A percentile compares a stretch with the other conserved stretches of the same genome.
phyloP scores from a whole-genome alignment of 2,797 vertebrate species.

The Coranthus polyacanthus region DNA sequence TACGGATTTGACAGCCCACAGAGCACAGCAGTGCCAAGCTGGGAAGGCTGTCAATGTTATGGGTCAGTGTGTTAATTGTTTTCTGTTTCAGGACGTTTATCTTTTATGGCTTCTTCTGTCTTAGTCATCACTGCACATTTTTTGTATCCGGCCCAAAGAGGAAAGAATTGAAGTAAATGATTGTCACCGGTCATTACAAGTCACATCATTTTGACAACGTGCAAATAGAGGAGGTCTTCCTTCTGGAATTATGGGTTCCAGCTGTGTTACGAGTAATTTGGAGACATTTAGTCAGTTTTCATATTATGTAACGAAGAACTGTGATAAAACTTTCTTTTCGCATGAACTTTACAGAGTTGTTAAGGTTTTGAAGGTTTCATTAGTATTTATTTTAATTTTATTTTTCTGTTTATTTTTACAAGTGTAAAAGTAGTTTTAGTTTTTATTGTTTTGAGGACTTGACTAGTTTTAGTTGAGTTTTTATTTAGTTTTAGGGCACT shows the following conservation, averaged over 20 bases:
- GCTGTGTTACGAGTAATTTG: constrained; percentile 5
- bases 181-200: constrained; percentile 34
- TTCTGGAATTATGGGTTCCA: constrained; percentile 19
- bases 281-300: constrained; percentile 15
- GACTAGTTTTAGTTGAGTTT: no score
- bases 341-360: background rate
- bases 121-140: constrained; percentile 44
- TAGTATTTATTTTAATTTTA: no score
- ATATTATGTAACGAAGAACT: background rate
- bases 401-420: no score
- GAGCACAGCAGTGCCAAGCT: constrained; percentile 46
- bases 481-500: no score
- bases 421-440: no score
- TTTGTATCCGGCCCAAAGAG: constrained; percentile 16
- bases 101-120: constrained; percentile 49
- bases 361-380: no score
- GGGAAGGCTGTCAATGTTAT: constrained; percentile 55
- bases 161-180: constrained; percentile 57
- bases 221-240: constrained; percentile 19
- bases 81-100: constrained; percentile 65
- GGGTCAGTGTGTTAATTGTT: constrained; percentile 79
- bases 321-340: no score
- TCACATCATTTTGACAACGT: constrained; percentile 36
- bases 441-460: no score
- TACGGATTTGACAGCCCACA: constrained; percentile 56